Base-by-base conservation (phyloP, 2,113 vertebrate genomes). In the Callopanchax toddi region DNA sequence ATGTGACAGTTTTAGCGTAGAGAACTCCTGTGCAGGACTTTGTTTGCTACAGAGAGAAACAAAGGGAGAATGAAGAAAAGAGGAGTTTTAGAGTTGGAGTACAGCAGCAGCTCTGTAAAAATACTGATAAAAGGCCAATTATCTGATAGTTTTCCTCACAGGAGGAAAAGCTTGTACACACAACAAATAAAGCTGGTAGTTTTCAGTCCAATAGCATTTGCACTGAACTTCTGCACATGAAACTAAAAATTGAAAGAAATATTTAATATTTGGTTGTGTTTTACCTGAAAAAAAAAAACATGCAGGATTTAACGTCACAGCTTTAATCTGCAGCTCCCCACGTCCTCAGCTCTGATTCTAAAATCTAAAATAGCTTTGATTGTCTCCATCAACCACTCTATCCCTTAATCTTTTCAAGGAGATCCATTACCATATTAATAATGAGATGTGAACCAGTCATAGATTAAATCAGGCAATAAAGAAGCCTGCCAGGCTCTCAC, bases 391-490 rank as follows among this genome's bases (percentile, higher is more conserved):
- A 79, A 81, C 81, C 78, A 80, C 86, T 84, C 78, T 80, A 84
- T 81, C 74, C 68, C 71, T 74, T 88, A 87, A 89, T 90, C 83
- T 89, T 84, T 88, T 84, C 83, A 83, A 90, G 85, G 86, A 91
- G 90, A 84, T 84, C 89, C 86, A 91, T 92, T 92, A 91, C 87
- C 89, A 90, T 89, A 89, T 90, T 91, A 91, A 91, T 90, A 91
- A 91, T 89, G 85, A 90, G 90, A 89, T 87, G 84, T 87, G 81
- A 86, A 88, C 82, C 65, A 71, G 84, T 90, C 78, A 78, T 76
- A 87, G 86, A 90, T 90, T 89, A 87, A 87, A 80, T 69, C 45
- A 60, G 21, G 86, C 76, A 86, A 90, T 89, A 88, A 88, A 87
- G 83, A 77, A 84, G 79, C 77, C 87, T 76, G 83, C 74, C 76